Percentiles rank a stretch among this genome's conserved stretches.
phyloP scores from a whole-genome alignment of 2,113 vertebrate species.

The Triplophysa tibetana region DNA sequence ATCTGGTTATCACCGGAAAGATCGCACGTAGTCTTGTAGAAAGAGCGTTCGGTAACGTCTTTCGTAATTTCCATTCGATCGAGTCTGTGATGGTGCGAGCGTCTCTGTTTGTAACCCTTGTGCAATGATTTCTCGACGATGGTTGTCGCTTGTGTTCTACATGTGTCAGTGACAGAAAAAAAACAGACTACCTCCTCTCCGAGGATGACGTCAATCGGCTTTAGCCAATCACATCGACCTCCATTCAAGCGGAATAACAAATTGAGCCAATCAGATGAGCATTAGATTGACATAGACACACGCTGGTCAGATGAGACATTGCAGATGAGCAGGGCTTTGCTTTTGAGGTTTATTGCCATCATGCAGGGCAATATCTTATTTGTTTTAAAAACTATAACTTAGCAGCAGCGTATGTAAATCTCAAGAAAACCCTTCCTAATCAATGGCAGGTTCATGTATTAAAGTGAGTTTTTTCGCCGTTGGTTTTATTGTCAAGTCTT shows the following conservation, averaged over 20 bases:
- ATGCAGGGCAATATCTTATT: neutral
- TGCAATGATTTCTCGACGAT: constrained; percentile 42
- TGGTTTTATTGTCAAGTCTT: neutral
- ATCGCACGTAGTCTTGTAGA: constrained; percentile 15
- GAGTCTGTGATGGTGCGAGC: constrained; percentile 1
- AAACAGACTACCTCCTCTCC: constrained; percentile 73
- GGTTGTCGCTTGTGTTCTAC: constrained; percentile 70
- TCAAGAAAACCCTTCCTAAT: neutral
- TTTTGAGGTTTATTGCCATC: constrained; percentile 31
- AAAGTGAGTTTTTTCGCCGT: neutral
- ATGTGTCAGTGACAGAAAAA: constrained; percentile 92
- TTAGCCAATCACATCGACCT: constrained; percentile 79
- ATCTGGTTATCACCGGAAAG: constrained; percentile 49
- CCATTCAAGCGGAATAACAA: constrained; percentile 86
- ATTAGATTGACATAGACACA: constrained; percentile 53
- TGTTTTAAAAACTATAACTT: neutral
- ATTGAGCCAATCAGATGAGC: constrained; percentile 80
- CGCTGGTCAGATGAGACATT: constrained; percentile 53
- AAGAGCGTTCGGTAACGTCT: neutral
- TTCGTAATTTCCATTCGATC: constrained; percentile 39
- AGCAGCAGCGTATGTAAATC: no score
- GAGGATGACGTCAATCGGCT: constrained; percentile 75
- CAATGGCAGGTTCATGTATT: neutral
- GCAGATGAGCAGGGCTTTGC: constrained; percentile 35
- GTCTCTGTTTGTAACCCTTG: constrained; percentile 22